These are phyloP conservation scores for Trissolcus japonicus DNA, from an alignment of 2,888 invertebrate genomes.

Conservation along the genomic window DNA sequence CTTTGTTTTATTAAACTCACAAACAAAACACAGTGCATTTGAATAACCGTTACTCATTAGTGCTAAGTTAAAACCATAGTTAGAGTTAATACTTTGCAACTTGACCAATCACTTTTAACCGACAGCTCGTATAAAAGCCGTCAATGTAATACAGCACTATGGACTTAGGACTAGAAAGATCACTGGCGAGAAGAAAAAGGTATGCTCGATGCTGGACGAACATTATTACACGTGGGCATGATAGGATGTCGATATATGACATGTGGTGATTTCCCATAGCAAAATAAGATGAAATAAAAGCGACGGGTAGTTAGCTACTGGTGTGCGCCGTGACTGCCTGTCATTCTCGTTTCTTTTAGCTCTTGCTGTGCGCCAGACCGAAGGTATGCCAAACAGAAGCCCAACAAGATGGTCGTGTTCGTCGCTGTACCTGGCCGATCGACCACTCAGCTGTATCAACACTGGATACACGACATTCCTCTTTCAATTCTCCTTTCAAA, in stretches of 20 bases:
- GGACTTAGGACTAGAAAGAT: slow-evolving; percentile 8
- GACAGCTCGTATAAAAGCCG: slow-evolving; percentile 1
- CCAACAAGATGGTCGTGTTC: slow-evolving; percentile 64
- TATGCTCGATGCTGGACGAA: slow-evolving; percentile 3
- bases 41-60: no score
- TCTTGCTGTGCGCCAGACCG: slow-evolving; percentile 45
- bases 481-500: slow-evolving; percentile 59
- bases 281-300: slow-evolving; percentile 31
- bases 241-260: slow-evolving; percentile 43
- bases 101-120: slow-evolving; percentile 11
- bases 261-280: slow-evolving; percentile 33
- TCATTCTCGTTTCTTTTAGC: slow-evolving; percentile 41
- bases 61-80: no score
- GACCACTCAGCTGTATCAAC: slow-evolving; percentile 77
- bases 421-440: slow-evolving; percentile 68
- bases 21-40: no score
- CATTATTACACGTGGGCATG: slow-evolving; percentile 28
- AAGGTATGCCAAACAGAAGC: slow-evolving; percentile 75
- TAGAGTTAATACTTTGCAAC: no score
- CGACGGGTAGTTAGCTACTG: slow-evolving; percentile 49
- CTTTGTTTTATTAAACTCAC: no score
- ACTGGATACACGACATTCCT: slow-evolving; percentile 75
- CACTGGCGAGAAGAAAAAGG: slow-evolving; percentile 7
- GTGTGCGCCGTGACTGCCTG: slow-evolving; percentile 32
- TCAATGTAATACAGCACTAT: slow-evolving; percentile 11